Conservation (phyloP, 2,113 vertebrate genomes). For the Arvicanthis niloticus region DNA sequence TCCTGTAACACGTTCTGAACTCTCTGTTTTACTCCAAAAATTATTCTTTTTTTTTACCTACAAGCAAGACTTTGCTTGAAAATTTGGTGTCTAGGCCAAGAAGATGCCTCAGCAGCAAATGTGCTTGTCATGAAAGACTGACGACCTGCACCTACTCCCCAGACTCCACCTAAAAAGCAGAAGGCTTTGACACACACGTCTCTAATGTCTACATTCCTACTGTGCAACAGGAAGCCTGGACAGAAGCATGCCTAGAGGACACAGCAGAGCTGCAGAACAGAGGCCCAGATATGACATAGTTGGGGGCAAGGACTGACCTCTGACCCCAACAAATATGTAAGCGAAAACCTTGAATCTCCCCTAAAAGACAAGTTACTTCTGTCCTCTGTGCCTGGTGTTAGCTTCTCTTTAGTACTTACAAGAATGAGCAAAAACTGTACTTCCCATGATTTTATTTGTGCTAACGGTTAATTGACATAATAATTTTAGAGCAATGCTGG, state of each 20-base stretch:
- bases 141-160: not conserved
- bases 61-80: not conserved
- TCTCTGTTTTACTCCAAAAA: not conserved
- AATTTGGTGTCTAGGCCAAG: not conserved
- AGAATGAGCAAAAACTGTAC: not conserved
- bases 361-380: not conserved
- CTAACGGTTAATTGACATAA: not conserved
- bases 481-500: not conserved
- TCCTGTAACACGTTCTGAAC: slow-evolving; percentile 12
- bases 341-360: not conserved
- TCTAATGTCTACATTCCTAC: not conserved
- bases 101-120: not conserved
- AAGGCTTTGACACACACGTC: fast-evolving
- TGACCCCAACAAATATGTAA: not conserved
- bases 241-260: not conserved
- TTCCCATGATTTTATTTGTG: slow-evolving; percentile 41
- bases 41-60: not conserved
- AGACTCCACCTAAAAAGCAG: not conserved
- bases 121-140: not conserved
- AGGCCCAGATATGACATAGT: not conserved
- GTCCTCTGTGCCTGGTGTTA: not conserved
- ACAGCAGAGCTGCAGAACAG: not conserved
- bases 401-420: not conserved
- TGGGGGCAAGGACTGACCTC: not conserved
- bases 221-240: not conserved